Evolutionary conservation across 2,888 invertebrate species (phyloP), one percentile per base, ranked within the genome.

Genomic region (Drosophila imparisetae): DNA sequence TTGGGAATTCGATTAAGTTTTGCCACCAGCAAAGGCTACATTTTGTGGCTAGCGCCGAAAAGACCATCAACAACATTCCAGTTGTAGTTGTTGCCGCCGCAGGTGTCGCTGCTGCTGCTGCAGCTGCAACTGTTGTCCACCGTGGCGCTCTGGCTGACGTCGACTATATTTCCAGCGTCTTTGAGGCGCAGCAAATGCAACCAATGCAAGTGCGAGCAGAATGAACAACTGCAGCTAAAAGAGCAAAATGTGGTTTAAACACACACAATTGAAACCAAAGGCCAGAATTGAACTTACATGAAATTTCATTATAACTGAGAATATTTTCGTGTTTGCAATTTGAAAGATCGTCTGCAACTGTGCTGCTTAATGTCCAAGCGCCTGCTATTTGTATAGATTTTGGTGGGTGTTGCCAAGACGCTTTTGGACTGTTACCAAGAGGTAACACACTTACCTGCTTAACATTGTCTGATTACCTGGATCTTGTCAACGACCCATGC

Each of bases 351-450:
- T 5, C 29, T 61, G 50, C 42, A 49, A 81, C 81, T 81, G 54
- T 49, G 24, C 38, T 57, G 29, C 27, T 49, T 10, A 27, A 21
- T 18, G 5, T 2, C 8, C 2, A 8, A 27, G 48, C 59, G 48
- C 29, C 65, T 50, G 18, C 60, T 81, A 78, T 81, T 73, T 81
- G 69, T 78, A 81, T 62, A 10, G 3, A 29, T 27, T 30, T 18
- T 21, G 21, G 38, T 29, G 6, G 24, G 13, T 29, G 34, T n/a
- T 42, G 42, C 30, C 29, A 4, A 15, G 7, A 4, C 45, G 11
- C 15, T 21, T 2, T 11, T 18, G 18, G 11, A 2, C 11, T 29
- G 27, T 36, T 4, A n/a, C 11, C 61, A 66, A 48, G n/a, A 24
- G 58, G 68, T 68, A 66, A 24, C 29, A 53, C 61, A 34, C 7